phyloP scores from a whole-genome alignment of 1,140 invertebrate species.

The Meloidogyne hapla region DNA sequence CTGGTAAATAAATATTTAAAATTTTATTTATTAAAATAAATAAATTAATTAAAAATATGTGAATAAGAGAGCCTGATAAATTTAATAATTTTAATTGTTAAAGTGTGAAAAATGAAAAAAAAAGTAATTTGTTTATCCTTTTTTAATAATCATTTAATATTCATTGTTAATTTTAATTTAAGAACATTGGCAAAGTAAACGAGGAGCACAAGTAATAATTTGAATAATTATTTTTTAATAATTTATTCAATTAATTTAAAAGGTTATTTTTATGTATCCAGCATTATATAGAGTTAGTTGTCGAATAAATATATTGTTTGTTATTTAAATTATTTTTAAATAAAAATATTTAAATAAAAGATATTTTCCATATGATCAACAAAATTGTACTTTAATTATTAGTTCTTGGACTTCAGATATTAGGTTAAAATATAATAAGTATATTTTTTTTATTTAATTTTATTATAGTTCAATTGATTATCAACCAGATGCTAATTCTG shows the following conservation, averaged over 20 bases:
- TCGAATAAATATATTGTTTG: conserved; percentile 57
- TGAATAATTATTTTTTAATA: not conserved
- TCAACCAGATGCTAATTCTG: conserved; percentile 54
- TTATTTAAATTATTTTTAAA: conserved; percentile 24
- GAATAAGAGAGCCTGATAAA: no score
- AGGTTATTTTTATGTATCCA: conserved; percentile 64
- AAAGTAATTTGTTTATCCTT: no score
- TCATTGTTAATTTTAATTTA: conserved; percentile 21
- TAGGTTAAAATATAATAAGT: not conserved
- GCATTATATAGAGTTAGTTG: conserved; percentile 61
- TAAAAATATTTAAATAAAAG: conserved; percentile 31
- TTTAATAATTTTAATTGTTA: no score
- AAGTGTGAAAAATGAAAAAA: no score
- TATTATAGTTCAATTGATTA: conserved; percentile 59
- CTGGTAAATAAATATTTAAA: conserved; percentile 7
- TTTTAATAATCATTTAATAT: no score
- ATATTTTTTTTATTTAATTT: not conserved
- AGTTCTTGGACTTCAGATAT: conserved; percentile 61
- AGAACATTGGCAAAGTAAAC: conserved; percentile 59
- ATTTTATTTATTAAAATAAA: no score
- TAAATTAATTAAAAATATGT: no score
- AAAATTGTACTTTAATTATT: conserved; percentile 62
- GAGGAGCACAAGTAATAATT: conserved; percentile 48
- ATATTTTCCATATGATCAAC: conserved; percentile 62
- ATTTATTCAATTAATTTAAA: not conserved